Evolutionary conservation across 2,888 invertebrate species (phyloP), one percentile per base, ranked within the genome.

Genomic region (Drosophila phalerata): DNA sequence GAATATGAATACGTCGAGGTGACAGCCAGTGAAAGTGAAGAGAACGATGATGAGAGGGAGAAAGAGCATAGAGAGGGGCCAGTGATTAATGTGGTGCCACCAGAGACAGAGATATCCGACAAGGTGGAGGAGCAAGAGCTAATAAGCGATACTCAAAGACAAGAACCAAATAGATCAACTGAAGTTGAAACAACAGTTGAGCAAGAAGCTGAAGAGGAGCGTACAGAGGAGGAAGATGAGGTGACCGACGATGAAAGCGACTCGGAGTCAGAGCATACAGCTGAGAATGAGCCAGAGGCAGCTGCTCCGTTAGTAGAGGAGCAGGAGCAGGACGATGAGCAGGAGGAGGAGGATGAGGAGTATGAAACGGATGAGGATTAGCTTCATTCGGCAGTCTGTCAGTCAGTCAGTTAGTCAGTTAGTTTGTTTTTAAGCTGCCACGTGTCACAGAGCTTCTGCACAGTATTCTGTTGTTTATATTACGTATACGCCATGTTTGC

Each of bases 401-500:
- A n/a, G n/a, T 5, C 5, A 5, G 28, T 34, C 34, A 55, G 42
- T 22, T 11, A 34, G 43, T 19, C n/a, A 22, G 28, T 37, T 6
- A 15, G 37, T n/a, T 15, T n/a, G 38, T n/a, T 37, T 15, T 19
- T 19, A 9, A 13, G 56, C 63, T 76, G 72, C 58, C 71, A 63
- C 52, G 28, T 71, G 77, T 58, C 52, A 40, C 51, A 25, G 10
- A 34, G 49, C 64, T 34, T 17, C 75, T 79, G 65, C 79, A 65
- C 79, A 77, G 79, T 77, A 75, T 77, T 77, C 62, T 63, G 52
- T 80, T 71, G 34, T 81, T 61, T 57, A 69, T 69, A 74, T 82
- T 85, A 73, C 71, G 87, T 79, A 85, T 81, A 81, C 76, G 79
- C 76, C 69, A 71, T 78, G 85, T 78, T 81, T 71, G 62, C 64